Conservation (phyloP, 2,113 vertebrate species). For the Datnioides undecimradiatus region DNA sequence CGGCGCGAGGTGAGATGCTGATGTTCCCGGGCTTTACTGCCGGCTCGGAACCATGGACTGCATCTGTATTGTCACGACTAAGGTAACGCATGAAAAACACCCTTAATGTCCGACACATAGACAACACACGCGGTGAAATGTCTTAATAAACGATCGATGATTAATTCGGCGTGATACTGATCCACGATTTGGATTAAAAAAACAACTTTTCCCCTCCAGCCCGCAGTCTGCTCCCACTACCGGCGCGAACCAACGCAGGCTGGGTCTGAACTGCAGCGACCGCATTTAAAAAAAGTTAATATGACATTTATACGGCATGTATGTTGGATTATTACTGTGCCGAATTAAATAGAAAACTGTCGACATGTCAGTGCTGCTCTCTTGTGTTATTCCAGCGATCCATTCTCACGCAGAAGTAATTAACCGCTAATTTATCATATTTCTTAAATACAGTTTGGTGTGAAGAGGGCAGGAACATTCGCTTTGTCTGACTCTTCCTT, state of each 20-base stretch:
- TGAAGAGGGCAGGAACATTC: too few species aligned
- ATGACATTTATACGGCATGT: accelerated
- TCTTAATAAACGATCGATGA: accelerated
- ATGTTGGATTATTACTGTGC: neutral
- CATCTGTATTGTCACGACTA: slow-evolving; percentile 94
- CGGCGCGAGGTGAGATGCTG: slow-evolving; percentile 74
- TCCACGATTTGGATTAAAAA: neutral
- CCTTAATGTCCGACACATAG: neutral
- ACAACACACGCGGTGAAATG: accelerated
- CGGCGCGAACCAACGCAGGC: neutral
- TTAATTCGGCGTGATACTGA: neutral
- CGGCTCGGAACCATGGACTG: slow-evolving; percentile 90
- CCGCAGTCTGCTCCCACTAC: accelerated
- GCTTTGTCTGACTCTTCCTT: neutral
- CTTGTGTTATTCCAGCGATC: accelerated
- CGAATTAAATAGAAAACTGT: neutral
- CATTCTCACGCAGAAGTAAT: neutral
- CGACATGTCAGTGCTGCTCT: accelerated
- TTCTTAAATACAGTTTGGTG: neutral
- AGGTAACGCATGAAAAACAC: slow-evolving; percentile 85
- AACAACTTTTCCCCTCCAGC: neutral
- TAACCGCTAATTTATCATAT: neutral
- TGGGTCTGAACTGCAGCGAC: neutral
- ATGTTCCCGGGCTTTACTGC: slow-evolving; percentile 79
- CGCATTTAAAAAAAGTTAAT: neutral